These are phyloP conservation scores for Drosophila pseudoananassae DNA, from an alignment of 1,140 invertebrate genomes.

Conservation along the genomic window DNA sequence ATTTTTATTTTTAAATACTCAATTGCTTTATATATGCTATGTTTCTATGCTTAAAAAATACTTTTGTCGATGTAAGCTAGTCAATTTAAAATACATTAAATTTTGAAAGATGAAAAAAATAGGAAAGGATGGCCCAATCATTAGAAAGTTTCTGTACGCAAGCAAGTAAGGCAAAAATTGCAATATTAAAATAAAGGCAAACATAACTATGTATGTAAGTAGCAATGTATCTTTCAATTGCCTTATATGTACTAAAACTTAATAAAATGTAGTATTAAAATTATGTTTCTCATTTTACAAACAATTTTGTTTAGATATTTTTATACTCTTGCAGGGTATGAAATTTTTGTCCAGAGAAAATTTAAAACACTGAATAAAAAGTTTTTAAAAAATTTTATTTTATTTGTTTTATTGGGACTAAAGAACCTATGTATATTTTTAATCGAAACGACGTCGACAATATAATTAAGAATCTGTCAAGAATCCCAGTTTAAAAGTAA, in stretches of 20 bases:
- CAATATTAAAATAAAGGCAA: constrained; percentile 51
- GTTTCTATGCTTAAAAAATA: constrained; percentile 23
- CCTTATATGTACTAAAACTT: constrained; percentile 7
- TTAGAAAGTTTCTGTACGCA: constrained; percentile 36
- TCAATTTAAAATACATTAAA: constrained; percentile 54
- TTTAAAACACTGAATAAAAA: too few relatives aligned
- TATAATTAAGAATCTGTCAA: too few relatives aligned
- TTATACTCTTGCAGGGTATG: too few relatives aligned
- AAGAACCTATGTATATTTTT: too few relatives aligned
- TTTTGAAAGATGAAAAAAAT: constrained; percentile 21
- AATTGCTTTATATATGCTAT: constrained; percentile 8
- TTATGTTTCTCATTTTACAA: too few relatives aligned
- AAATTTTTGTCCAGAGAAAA: too few relatives aligned
- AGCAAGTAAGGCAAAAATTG: constrained; percentile 46
- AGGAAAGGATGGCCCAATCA: constrained; percentile 7
- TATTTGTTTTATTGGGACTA: too few relatives aligned
- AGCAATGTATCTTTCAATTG: constrained; percentile 17
- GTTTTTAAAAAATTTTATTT: too few relatives aligned
- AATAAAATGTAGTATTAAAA: not conserved
- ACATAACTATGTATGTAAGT: constrained; percentile 9
- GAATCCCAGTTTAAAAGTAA: too few relatives aligned
- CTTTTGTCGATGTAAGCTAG: constrained; percentile 34
- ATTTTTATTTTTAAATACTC: constrained; percentile 22
- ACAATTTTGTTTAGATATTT: too few relatives aligned
- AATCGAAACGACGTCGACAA: too few relatives aligned